Percentiles rank a stretch among this genome's conserved stretches.
phyloP scores from a whole-genome alignment of 2,888 invertebrate genomes.

The Periphyllus acericola region DNA sequence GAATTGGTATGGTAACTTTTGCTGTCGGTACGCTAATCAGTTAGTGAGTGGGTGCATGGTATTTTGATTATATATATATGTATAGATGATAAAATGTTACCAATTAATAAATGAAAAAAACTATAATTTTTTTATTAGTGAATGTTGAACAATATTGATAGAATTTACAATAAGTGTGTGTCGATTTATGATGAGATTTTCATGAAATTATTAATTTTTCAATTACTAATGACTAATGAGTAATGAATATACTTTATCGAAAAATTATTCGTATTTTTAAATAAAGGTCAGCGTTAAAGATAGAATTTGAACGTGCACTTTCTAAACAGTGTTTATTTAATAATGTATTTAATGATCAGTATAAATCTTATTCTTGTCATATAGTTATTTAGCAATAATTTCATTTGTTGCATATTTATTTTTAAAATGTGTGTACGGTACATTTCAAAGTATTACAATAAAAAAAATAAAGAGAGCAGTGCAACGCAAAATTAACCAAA shows the following conservation, averaged over 20 bases:
- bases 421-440: not conserved
- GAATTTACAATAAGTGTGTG: too few species aligned
- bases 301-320: not conserved
- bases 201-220: too few species aligned
- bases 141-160: too few species aligned
- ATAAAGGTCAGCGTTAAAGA: not conserved
- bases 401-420: slow-evolving; percentile 18
- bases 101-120: too few species aligned
- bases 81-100: too few species aligned
- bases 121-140: too few species aligned
- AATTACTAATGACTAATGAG: too few species aligned
- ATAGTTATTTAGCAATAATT: not conserved
- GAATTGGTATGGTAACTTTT: too few species aligned
- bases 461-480: not conserved
- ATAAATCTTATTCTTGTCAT: not conserved
- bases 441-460: not conserved
- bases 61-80: too few species aligned
- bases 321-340: not conserved
- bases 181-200: too few species aligned
- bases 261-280: not conserved
- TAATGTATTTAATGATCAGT: not conserved
- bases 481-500: slow-evolving; percentile 18
- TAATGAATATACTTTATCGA: not conserved
- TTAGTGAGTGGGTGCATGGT: too few species aligned
- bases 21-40: too few species aligned